Percentiles rank a stretch among this genome's conserved stretches.
Conservation (phyloP, 2,797 vertebrate species). For the Macrochelys suwanniensis region DNA sequence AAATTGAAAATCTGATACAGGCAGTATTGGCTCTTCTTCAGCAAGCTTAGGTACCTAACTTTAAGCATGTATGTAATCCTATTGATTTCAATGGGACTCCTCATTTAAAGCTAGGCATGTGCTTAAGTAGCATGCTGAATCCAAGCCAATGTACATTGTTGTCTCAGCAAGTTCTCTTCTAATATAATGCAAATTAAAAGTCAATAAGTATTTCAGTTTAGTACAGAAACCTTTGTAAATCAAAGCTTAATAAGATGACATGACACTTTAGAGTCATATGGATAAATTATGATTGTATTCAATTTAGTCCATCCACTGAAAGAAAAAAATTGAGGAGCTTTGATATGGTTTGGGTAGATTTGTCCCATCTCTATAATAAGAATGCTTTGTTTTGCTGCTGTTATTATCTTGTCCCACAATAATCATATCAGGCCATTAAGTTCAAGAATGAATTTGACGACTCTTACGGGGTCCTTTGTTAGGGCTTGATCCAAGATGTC, state of each 20-base stretch:
- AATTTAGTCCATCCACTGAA: background rate
- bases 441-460: background rate
- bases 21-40: background rate
- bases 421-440: background rate
- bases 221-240: background rate
- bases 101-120: background rate
- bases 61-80: background rate
- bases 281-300: background rate
- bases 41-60: background rate
- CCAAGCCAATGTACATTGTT: background rate
- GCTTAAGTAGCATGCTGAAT: background rate
- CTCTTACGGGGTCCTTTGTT: background rate
- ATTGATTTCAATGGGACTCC: background rate
- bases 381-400: background rate
- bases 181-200: background rate
- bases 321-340: background rate
- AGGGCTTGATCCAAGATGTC: background rate
- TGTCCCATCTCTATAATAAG: background rate
- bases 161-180: background rate
- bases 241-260: background rate
- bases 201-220: background rate
- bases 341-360: background rate
- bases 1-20: background rate
- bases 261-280: background rate
- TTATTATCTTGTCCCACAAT: background rate